Evolutionary conservation across 2,113 vertebrate species (phyloP), one percentile per base, ranked within the genome.

Genomic region (Oryzias woworae): DNA sequence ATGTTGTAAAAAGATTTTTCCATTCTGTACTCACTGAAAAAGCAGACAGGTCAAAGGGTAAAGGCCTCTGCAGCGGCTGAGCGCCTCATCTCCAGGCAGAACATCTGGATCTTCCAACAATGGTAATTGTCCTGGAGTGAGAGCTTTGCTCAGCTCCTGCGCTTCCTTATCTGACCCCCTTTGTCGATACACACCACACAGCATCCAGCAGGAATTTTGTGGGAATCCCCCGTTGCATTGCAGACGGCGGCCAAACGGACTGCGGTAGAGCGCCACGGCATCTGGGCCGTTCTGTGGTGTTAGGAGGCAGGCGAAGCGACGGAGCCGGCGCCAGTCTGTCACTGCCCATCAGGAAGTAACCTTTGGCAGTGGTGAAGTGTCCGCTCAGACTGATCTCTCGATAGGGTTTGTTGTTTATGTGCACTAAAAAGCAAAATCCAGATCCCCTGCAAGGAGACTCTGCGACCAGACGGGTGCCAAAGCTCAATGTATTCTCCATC

Each of bases 361-460:
- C 93, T 16, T 71, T 74, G 1, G 85, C 58, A 0, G 93, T 87
- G 0, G 93, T 94, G 58, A 83, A 90, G 76, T 94, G 72, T 26
- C 91, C 91, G 0, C 88, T 88, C 15, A 95, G 88, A 80, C 91
- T 88, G 71, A 95, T 77, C 71, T 93, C 92, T 1, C 36, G 44
- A 74, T 94, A 94, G 3, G 91, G 88, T 54, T 2, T 58, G 82
- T 78, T 90, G 45, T 87, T n/a, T 92, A 65, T 91, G 92, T 2
- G 91, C 87, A 0, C 92, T 95, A 77, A 93, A 93, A n/a, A 95
- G 78, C 14, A 95, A 81, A 2, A 96, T 78, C 94, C 94, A 95
- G 75, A 94, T 86, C 28, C 85, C 87, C 26, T 81, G 85, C 73
- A 96, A 82, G 18, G 84, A 89, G 16, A 82, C 84, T 0, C 54